Evolutionary conservation across 23 tunicate genomes (phyloP).

Genomic region (Diplosoma virens): DNA sequence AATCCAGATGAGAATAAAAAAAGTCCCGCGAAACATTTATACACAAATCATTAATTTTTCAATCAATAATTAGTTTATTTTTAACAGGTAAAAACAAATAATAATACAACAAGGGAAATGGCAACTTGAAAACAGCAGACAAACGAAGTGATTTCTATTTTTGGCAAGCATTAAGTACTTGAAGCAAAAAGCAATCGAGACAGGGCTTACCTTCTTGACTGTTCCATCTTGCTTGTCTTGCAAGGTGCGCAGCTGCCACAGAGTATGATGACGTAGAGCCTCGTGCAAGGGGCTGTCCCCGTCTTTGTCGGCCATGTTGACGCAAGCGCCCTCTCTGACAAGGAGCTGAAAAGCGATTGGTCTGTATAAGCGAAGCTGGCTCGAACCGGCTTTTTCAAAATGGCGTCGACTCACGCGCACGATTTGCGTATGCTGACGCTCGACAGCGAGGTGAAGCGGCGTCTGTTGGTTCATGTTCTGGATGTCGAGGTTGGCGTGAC

Average conservation of each 20-base stretch:
- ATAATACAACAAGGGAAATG: too few relatives aligned
- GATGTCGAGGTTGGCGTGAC: constrained; percentile 92
- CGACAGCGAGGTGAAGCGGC: constrained; percentile 87
- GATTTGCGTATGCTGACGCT: constrained; percentile 87
- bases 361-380: not conserved
- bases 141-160: too few relatives aligned
- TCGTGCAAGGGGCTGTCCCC: constrained; percentile 94
- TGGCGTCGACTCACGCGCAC: constrained; percentile 85
- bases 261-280: constrained; percentile 85
- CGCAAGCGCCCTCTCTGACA: constrained; percentile 85
- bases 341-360: constrained; percentile 73
- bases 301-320: constrained; percentile 79
- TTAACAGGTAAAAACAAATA: too few relatives aligned
- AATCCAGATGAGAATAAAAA: too few relatives aligned
- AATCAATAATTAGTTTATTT: too few relatives aligned
- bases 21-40: too few relatives aligned
- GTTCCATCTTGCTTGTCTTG: constrained; percentile 83
- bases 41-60: too few relatives aligned
- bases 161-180: too few relatives aligned
- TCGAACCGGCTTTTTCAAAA: too few relatives aligned
- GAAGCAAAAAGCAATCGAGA: not conserved
- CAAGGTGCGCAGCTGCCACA: constrained; percentile 91
- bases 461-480: constrained; percentile 89
- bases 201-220: constrained; percentile 57
- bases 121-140: too few relatives aligned